Evolutionary conservation across 2,113 vertebrate species (phyloP).

Genomic region (Dicaeum eximium): DNA sequence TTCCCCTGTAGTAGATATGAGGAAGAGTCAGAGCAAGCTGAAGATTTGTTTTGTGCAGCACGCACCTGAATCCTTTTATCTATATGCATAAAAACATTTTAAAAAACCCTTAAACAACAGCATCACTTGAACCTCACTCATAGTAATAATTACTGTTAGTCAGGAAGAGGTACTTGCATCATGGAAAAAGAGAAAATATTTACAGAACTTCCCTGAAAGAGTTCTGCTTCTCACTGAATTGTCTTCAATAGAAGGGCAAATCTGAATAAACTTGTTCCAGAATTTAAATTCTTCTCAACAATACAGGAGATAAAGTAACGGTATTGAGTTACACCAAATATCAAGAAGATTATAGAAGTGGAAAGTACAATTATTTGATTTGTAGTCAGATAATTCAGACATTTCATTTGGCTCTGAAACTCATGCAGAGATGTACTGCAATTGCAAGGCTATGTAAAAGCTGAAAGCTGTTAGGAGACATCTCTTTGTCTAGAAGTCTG

Average conservation of each 20-base stretch:
- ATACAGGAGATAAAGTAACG: neutral
- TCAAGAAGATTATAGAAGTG: neutral
- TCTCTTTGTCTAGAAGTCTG: neutral
- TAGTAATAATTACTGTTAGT: neutral
- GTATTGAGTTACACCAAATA: neutral
- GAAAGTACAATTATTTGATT: neutral
- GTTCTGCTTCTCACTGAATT: neutral
- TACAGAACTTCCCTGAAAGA: neutral
- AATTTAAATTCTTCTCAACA: neutral
- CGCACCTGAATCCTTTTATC: neutral
- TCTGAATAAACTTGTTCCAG: neutral
- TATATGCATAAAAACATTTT: neutral
- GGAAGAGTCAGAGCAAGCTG: neutral
- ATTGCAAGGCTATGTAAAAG: fast-evolving
- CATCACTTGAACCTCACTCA: neutral
- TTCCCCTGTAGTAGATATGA: neutral
- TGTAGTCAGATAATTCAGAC: neutral
- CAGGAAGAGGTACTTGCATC: neutral
- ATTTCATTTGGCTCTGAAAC: neutral
- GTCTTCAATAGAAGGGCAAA: neutral
- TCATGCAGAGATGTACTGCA: neutral
- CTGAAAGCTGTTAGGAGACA: neutral
- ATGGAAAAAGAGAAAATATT: neutral
- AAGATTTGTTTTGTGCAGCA: neutral
- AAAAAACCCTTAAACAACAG: fast-evolving